Evolutionary conservation across 1,140 invertebrate genomes (phyloP), one percentile per base, ranked within the genome.

Genomic region (Bombus picipes): DNA sequence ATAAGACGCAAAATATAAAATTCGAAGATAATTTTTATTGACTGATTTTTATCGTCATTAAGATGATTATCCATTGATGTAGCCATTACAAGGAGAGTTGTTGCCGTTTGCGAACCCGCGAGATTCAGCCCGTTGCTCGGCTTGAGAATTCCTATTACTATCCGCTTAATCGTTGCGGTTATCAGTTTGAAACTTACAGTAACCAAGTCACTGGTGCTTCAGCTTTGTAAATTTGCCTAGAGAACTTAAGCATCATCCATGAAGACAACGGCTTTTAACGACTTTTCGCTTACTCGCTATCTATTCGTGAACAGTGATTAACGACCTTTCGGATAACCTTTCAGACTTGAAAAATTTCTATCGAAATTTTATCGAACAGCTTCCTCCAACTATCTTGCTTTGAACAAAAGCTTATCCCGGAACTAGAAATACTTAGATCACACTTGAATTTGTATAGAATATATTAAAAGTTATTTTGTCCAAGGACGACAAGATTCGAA

Each of bases 111-210:
- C 62, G 13, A 71, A 71, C 37, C 22, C 47, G 22, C 47, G 74
- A 43, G 74, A 70, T 78, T 78, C 74, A 70, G 37, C 47, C 22
- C 47, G 72, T 25, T 39, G 62, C 65, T 66, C 43, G n/a, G 70
- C 65, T 78, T 70, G 74, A 37, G 82, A 83, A 78, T 83, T 78
- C 82, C 82, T 83, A 78, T 83, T 71, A 83, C 73, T 53, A 66
- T 77, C 43, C 74, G 25, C 47, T 83, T 83, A 78, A 83, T 83
- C 74, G 82, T 78, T 39, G 74, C 37, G 74, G 82, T 83, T 83
- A 83, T 83, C 82, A 83, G 74, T 70, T 83, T 59, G 82, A 70
- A 83, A 83, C 65, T 83, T 83, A 22, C 43, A 80, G 41, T 12
- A 85, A 71, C 77, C 53, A 37, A 72, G 76, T 80, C 74, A 32